Evolutionary conservation across 2,797 vertebrate species (phyloP), one percentile per base, ranked within the genome.

Genomic region (Nyctibius grandis): DNA sequence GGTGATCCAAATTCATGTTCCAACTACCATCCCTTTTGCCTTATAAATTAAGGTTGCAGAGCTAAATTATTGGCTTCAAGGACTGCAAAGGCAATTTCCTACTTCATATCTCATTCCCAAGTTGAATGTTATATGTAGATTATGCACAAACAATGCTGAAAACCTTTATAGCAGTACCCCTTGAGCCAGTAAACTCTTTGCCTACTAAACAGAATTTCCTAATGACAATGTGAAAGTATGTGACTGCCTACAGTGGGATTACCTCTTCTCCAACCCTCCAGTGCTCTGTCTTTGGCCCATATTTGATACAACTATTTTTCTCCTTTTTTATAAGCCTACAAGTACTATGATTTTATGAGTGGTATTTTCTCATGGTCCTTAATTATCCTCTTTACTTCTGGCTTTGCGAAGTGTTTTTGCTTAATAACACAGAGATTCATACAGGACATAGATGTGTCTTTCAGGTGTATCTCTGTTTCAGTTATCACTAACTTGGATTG

Each of bases 41-140:
- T 93, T 95, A 94, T 95, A 97, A 97, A 97, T 97, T 96, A 96
- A 91, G 92, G 92, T 91, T 96, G 93, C 93, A 91, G 89, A 95
- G 83, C 87, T 94, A 96, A 96, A 91, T 93, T 96, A 95, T 92
- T 96, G 95, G 93, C 88, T 96, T 96, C 91, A 85, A 95, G 94
- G 91, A 93, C 80, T 87, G 91, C 83, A 94, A 88, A 96, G 83
- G 93, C 92, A 96, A 97, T 96, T 97, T 96, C 93, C 95, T 93
- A 90, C 92, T 94, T 93, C 96, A 94, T 93, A 95, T 96, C 92
- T 97, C 95, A 95, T 96, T 97, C 96, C 94, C 92, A 85, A 90
- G 90, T 92, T 93, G 95, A 92, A 94, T 94, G 91, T 96, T 96
- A 92, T 26, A 91, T 5, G 9, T 89, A 93, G 95, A 94, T 96